Base-by-base conservation (phyloP, 2,888 invertebrate species). In the Acrobasis consociella region DNA sequence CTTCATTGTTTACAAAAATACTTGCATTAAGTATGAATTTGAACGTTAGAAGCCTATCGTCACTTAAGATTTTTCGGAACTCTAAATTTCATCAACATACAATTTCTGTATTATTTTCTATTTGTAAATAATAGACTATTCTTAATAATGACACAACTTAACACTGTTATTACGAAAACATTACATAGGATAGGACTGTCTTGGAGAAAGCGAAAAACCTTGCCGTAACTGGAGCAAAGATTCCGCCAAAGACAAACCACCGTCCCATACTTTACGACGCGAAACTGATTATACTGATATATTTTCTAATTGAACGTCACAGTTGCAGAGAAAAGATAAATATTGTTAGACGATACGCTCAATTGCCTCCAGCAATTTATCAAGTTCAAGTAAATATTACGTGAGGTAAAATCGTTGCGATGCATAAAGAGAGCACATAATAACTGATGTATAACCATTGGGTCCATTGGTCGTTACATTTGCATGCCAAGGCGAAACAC, bases 381-480 rank as follows among this genome's bases (percentile, higher is more conserved):
- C 56, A 42, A 51, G 39, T 60, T 17, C 39, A 60, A 51, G 60
- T 51, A 51, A 60, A 60, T 22, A 51, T 31, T 51, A 60, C 22
- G 39, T 17, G 39, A 39, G 37, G 16, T 8, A 60, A 16, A 60
- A 51, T 39, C 13, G 39, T 39, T n/a, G 46, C 13, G 39, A 13
- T 22, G 46, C 49, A 60, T 50, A 38, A 56, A 55, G 13, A 60
- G 50, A 64, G 61, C 61, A 61, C 64, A 64, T 64, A 66, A 59
- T 59, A 55, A 49, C 39, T 60, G 62, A 68, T 63, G 67, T 67
- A 66, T 65, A 59, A 65, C 68, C 68, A 64, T 64, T 66, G 51
- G 60, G 63, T 64, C 68, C 68, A 64, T 64, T 66, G 51, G 60
- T 62, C 71, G 62, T 71, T 74, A 69, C 72, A 80, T 78, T 78